These are phyloP conservation scores for Thymallus thymallus DNA, from an alignment of 2,113 vertebrate genomes.

Conservation along the genomic window DNA sequence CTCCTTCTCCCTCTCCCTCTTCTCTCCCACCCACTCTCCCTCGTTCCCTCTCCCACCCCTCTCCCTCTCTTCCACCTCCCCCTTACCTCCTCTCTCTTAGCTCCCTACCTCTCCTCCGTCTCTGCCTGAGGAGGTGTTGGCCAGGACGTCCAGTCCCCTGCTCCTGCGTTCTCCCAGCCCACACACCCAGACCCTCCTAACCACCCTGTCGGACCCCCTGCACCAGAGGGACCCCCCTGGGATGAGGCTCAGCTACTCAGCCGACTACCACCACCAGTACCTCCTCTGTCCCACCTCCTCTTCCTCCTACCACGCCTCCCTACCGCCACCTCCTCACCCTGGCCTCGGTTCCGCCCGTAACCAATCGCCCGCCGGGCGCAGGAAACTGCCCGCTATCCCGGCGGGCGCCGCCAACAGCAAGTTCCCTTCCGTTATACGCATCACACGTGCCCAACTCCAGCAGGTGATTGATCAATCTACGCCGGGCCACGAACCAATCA, in stretches of 20 bases:
- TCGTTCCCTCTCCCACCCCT: conserved; percentile 32
- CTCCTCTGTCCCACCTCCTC: conserved; percentile 63
- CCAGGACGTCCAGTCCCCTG: conserved; percentile 80
- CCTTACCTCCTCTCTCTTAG: conserved; percentile 73
- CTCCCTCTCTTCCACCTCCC: conserved; percentile 14
- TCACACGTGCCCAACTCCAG: conserved; percentile 88
- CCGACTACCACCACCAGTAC: conserved; percentile 71
- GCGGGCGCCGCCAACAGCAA: conserved; percentile 79
- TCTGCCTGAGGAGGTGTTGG: conserved; percentile 77
- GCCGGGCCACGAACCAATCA: conserved; percentile 13
- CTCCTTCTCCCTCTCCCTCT: conserved; percentile 21
- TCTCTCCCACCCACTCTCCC: conserved; percentile 12
- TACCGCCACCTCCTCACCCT: conserved; percentile 65
- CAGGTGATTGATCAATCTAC: conserved; percentile 81
- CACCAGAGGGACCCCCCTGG: conserved; percentile 73
- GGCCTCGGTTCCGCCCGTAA: conserved; percentile 57
- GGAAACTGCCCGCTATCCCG: conserved; percentile 87
- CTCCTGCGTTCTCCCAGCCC: conserved; percentile 83
- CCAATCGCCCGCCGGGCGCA: conserved; percentile 76
- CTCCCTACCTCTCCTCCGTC: conserved; percentile 85
- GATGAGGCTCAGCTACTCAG: conserved; percentile 84
- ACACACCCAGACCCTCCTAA: conserved; percentile 79
- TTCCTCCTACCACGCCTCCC: conserved; percentile 74
- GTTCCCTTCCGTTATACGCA: conserved; percentile 88
- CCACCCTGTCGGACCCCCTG: conserved; percentile 79